phyloP scores from a whole-genome alignment of 2,797 vertebrate genomes.

The Erethizon dorsatum region DNA sequence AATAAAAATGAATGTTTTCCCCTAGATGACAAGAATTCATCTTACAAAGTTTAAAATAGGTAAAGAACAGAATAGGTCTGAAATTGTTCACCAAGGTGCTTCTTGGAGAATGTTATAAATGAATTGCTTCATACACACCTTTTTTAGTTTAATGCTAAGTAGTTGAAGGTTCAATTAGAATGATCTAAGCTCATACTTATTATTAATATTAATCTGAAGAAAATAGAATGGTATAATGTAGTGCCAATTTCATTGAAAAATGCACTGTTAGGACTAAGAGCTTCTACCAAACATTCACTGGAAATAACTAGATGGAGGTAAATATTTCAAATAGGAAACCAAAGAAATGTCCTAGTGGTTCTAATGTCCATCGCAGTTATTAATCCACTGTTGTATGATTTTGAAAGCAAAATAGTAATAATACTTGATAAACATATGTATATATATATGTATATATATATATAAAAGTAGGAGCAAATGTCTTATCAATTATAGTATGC shows the following conservation, averaged over 20 bases:
- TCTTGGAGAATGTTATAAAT: constrained; percentile 25
- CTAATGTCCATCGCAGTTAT: not conserved
- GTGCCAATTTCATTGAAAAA: constrained; percentile 59
- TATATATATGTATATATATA: too few relatives aligned
- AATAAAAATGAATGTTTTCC: constrained; percentile 31
- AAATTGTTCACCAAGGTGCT: not conserved
- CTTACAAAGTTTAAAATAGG: constrained; percentile 41
- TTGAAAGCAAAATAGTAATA: not conserved
- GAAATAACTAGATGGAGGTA: constrained; percentile 50
- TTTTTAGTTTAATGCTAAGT: constrained; percentile 9
- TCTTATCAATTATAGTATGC: not conserved
- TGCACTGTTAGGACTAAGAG: not conserved
- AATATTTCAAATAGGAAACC: not conserved
- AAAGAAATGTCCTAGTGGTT: constrained; percentile 29
- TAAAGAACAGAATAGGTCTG: not conserved
- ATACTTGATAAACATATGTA: not conserved
- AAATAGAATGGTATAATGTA: constrained; percentile 57
- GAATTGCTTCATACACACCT: constrained; percentile 17
- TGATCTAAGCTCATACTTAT: constrained; percentile 56
- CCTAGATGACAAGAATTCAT: constrained; percentile 21
- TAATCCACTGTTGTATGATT: not conserved
- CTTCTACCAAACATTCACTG: constrained; percentile 57
- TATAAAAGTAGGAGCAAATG: not conserved
- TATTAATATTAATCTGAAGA: constrained; percentile 65
- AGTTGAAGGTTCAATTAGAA: constrained; percentile 31